phyloP scores from a whole-genome alignment of 2,797 vertebrate genomes.

The Chromis chromis region DNA sequence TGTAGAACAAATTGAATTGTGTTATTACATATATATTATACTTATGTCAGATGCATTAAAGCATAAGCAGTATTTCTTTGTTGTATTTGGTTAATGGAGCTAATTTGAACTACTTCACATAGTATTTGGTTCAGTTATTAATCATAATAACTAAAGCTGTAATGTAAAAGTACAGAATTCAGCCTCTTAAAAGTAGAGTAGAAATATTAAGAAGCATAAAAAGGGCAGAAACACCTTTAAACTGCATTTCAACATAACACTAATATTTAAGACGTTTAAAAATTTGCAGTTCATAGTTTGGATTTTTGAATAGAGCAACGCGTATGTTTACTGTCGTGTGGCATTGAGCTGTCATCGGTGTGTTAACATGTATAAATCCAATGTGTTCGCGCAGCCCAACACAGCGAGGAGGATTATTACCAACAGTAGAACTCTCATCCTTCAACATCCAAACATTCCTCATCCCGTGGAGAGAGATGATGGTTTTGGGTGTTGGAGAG shows the following conservation, averaged over 20 bases:
- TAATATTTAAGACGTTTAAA: slow-evolving; percentile 29
- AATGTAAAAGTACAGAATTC: neutral
- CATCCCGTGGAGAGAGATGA: slow-evolving; percentile 65
- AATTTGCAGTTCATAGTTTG: slow-evolving; percentile 41
- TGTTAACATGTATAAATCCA: slow-evolving; percentile 50
- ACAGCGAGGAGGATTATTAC: slow-evolving; percentile 71
- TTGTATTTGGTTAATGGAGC: neutral
- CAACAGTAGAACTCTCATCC: slow-evolving; percentile 77
- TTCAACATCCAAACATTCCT: slow-evolving; percentile 77
- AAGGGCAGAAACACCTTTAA: neutral
- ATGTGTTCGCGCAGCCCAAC: slow-evolving; percentile 60
- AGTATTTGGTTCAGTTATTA: too few relatives aligned
- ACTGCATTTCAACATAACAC: too few relatives aligned
- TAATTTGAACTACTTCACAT: neutral
- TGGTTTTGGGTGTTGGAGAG: slow-evolving; percentile 75
- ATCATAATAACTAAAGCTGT: neutral
- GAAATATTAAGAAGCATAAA: neutral
- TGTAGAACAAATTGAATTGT: too few relatives aligned
- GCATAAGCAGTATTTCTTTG: too few relatives aligned
- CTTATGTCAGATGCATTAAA: too few relatives aligned
- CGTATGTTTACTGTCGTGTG: slow-evolving; percentile 38
- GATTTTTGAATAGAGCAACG: slow-evolving; percentile 27
- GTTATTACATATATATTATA: too few relatives aligned
- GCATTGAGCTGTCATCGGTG: slow-evolving; percentile 62
- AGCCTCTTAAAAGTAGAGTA: neutral